phyloP scores from a whole-genome alignment of 2,113 vertebrate genomes.

The Pycnonotus jocosus region DNA sequence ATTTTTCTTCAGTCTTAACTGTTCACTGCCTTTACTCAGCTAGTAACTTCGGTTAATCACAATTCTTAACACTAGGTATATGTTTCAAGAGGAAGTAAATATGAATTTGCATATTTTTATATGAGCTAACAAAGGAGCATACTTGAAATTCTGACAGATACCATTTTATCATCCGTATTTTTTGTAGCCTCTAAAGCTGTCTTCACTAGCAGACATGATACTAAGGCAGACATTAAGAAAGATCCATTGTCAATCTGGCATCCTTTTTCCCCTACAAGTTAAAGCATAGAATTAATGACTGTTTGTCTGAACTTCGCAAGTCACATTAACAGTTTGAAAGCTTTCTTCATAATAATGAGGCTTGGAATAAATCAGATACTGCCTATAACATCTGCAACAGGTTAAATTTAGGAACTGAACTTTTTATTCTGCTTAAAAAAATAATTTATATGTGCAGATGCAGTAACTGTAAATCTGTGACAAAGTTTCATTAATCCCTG shows the following conservation, averaged over 20 bases:
- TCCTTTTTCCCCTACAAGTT: neutral
- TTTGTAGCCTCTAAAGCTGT: neutral
- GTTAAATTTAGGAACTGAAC: neutral
- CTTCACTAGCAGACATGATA: neutral
- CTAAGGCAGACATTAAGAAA: neutral
- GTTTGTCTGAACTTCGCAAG: neutral
- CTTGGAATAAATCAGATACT: neutral
- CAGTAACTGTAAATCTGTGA: neutral
- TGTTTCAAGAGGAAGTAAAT: neutral
- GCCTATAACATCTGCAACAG: neutral
- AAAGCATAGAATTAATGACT: neutral
- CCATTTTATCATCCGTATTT: neutral
- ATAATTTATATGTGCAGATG: neutral
- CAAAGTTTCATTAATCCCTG: neutral
- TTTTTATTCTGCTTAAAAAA: neutral
- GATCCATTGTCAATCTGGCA: neutral
- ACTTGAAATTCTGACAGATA: neutral
- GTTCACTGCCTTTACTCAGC: neutral
- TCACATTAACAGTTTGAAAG: neutral
- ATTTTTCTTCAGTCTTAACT: neutral
- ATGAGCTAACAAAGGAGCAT: neutral
- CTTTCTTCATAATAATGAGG: neutral
- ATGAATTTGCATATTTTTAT: neutral
- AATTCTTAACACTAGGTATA: neutral
- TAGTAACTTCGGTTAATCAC: neutral